Evolutionary conservation across 2,888 invertebrate genomes (phyloP), one percentile per base, ranked within the genome.

Genomic region (Sabatieria punctata): DNA sequence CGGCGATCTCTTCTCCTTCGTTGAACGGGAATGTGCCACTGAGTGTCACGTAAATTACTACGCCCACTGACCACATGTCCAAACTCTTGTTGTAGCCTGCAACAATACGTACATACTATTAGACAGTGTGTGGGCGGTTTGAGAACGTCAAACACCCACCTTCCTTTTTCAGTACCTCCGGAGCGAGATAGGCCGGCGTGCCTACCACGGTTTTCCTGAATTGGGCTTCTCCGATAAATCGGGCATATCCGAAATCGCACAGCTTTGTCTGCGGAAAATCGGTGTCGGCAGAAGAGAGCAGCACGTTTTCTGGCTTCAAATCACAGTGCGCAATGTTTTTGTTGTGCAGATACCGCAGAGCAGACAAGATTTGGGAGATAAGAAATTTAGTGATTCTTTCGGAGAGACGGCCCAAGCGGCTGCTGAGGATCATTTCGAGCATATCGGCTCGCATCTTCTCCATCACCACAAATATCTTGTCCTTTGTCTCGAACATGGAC

Each of bases 41-140:
- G 43, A 97, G 74, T 63, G 73, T 73, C 43, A 97, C 97, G 71
- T 97, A 97, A 54, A 95, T 81, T 57, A 97, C 95, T 2, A 97
- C 97, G 23, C 97, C 97, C 43, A 95, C 93, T 60, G 91, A 91
- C 97, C 95, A 97, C 95, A 97, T 95, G 70, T 97, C 97, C 62
- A 97, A 72, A 0, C 91, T 91, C 11, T 95, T 78, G 71, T 97
- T 97, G 72, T 97, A 97, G 27, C 95, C 58, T 58, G 24, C 25
- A n/a, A 39, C n/a, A n/a, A n/a, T 30, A 30, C 8, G 30, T 30
- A 30, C 15, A 30, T n/a, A n/a, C n/a, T n/a, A n/a, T n/a, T n/a
- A n/a, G n/a, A n/a, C n/a, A n/a, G n/a, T n/a, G n/a, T n/a, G 30
- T 30, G 8, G 30, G 30, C 30, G 8, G 30, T 11, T 30, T 30